phyloP scores from a whole-genome alignment of 2,888 invertebrate genomes.

The Macaria notata region DNA sequence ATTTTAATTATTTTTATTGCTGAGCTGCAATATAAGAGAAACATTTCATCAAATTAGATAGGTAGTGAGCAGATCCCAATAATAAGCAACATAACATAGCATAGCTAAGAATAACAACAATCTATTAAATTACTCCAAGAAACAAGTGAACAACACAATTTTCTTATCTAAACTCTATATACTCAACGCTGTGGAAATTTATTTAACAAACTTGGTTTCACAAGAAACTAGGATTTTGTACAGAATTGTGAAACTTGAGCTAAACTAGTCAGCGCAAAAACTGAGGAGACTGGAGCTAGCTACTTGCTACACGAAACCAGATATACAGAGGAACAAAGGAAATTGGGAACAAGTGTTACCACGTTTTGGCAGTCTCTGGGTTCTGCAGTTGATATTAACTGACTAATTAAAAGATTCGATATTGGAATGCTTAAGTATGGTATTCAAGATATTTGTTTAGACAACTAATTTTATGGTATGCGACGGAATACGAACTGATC shows the following conservation, averaged over 20 bases:
- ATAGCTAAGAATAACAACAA: too few species aligned
- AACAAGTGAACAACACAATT: neutral
- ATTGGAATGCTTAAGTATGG: too few species aligned
- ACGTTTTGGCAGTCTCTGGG: neutral
- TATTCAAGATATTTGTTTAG: too few species aligned
- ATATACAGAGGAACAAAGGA: slow-evolving; percentile 2
- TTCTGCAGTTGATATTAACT: neutral
- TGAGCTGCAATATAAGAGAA: too few species aligned
- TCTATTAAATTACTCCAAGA: neutral
- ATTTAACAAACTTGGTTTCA: slow-evolving; percentile 13
- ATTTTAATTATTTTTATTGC: too few species aligned
- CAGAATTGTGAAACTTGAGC: slow-evolving; percentile 14
- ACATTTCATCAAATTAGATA: too few species aligned
- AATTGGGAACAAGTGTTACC: neutral
- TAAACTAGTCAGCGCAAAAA: slow-evolving; percentile 19
- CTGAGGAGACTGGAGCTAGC: slow-evolving; percentile 3
- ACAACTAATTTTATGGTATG: too few species aligned
- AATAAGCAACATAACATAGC: too few species aligned
- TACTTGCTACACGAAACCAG: slow-evolving; percentile 12
- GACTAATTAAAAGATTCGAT: too few species aligned
- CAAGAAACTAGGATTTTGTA: slow-evolving; percentile 6
- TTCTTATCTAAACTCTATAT: slow-evolving; percentile 1
- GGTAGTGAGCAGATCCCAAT: too few species aligned
- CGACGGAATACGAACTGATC: too few species aligned
- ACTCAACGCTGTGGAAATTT: slow-evolving; percentile 4